Evolutionary conservation across 23 tunicate genomes (phyloP), one percentile per base, ranked within the genome.

Genomic region (Trididemnum nubilum): DNA sequence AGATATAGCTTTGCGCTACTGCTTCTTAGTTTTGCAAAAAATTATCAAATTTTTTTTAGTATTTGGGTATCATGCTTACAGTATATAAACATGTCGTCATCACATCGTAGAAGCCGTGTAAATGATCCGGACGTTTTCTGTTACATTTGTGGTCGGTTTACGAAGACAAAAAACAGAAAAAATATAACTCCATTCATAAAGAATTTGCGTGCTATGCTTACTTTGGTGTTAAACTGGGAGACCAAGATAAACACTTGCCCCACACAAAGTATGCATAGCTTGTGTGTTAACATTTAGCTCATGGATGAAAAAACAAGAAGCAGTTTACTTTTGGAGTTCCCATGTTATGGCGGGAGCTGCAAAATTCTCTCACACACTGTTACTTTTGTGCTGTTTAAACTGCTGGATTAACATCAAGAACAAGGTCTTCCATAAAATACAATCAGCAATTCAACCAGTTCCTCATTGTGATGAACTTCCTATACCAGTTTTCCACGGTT

Each of bases 301-400:
- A n/a, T n/a, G n/a, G n/a, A n/a, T n/a, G n/a, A n/a, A n/a, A n/a
- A n/a, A n/a, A n/a, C 19, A 75, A 51, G 65, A 75, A 75, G 80
- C 33, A 75, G 23, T 44, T 75, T 33, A 12, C 65, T 19, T 75
- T 75, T 75, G 1, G 64, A 27, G 80, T 75, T 51, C 80, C 80
- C 19, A 75, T 75, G 64, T 32, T 44, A 75, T 75, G 80, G 80
- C 65, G 80, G 44, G 80, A 75, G 64, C 59, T 32, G 27, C 40
- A 50, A 0, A 0, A 75, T 75, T 31, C 40, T 75, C 64, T 75
- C 44, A 44, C 69, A 24, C 19, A 63, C 69, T n/a, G n/a, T n/a
- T n/a, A n/a, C n/a, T n/a, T n/a, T n/a, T n/a, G n/a, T n/a, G n/a
- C n/a, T n/a, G n/a, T n/a, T n/a, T n/a, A n/a, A n/a, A n/a, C n/a